Evolutionary conservation across 2,113 vertebrate genomes (phyloP).

Genomic region (Lampris incognitus): DNA sequence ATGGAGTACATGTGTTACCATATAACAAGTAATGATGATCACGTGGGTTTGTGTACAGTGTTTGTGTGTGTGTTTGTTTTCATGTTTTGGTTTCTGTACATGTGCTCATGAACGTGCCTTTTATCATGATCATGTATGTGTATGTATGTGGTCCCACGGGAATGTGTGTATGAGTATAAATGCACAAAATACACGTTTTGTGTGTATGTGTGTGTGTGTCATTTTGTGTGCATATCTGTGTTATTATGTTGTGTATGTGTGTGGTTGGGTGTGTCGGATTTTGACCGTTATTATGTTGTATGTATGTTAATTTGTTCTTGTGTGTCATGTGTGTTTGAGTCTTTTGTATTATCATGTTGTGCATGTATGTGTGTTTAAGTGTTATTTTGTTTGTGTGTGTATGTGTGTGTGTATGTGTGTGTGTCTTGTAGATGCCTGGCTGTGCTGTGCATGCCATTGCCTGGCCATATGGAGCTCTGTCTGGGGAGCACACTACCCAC

Average conservation of each 20-base stretch:
- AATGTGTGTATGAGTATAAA: background rate
- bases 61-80: slow-evolving; percentile 1
- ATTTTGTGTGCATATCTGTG: slow-evolving; percentile 6
- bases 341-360: slow-evolving; percentile 4
- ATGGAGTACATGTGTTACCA: too few relatives aligned
- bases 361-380: slow-evolving; percentile 7
- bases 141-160: background rate
- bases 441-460: slow-evolving; percentile 68
- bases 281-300: background rate
- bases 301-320: slow-evolving; percentile 2
- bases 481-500: slow-evolving; percentile 82
- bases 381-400: background rate
- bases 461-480: slow-evolving; percentile 83
- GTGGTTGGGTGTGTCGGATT: background rate
- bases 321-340: background rate
- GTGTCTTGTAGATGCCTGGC: background rate
- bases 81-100: too few relatives aligned
- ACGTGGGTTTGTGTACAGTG: background rate
- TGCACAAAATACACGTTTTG: slow-evolving; percentile 10
- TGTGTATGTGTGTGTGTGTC: slow-evolving; percentile 2
- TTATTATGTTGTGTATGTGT: background rate
- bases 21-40: too few relatives aligned
- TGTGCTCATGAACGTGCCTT: background rate
- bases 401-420: background rate
- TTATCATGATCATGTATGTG: background rate